Evolutionary conservation across 2,113 vertebrate species (phyloP).

Genomic region (Trematocara stigmaticum): DNA sequence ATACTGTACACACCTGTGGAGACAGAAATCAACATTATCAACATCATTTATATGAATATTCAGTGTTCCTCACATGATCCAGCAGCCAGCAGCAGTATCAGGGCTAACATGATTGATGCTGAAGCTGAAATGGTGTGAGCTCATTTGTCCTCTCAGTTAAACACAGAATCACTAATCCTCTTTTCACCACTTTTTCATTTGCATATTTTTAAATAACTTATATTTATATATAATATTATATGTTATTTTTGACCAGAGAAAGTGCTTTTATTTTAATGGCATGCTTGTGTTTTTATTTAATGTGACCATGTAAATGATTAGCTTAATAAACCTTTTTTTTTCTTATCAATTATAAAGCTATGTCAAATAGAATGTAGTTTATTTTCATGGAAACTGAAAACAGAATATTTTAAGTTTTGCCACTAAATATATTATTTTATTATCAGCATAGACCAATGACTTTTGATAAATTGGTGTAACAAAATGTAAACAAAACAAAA

Average conservation of each 20-base stretch:
- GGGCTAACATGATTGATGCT: not conserved
- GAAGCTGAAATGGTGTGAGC: not conserved
- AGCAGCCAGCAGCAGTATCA: conserved; percentile 29
- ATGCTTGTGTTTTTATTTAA: not conserved
- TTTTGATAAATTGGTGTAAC: fast-evolving
- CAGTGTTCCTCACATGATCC: not conserved
- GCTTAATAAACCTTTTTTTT: not conserved
- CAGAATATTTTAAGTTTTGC: not conserved
- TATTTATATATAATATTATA: not conserved
- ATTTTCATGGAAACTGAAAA: not conserved
- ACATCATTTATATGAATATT: fast-evolving
- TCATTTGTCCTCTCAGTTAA: fast-evolving
- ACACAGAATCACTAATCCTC: fast-evolving
- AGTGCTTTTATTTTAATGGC: not conserved
- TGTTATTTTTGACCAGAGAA: not conserved
- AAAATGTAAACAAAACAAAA: not conserved
- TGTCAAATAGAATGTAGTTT: not conserved
- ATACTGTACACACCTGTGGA: not conserved
- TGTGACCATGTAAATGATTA: not conserved
- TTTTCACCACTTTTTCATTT: not conserved
- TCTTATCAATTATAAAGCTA: not conserved
- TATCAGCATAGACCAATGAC: fast-evolving
- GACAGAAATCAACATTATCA: not conserved
- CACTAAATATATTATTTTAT: not conserved
- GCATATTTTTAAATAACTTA: not conserved